Evolutionary conservation across 1,140 invertebrate genomes (phyloP), one percentile per base, ranked within the genome.

Genomic region (Leptonema lineaticorne): DNA sequence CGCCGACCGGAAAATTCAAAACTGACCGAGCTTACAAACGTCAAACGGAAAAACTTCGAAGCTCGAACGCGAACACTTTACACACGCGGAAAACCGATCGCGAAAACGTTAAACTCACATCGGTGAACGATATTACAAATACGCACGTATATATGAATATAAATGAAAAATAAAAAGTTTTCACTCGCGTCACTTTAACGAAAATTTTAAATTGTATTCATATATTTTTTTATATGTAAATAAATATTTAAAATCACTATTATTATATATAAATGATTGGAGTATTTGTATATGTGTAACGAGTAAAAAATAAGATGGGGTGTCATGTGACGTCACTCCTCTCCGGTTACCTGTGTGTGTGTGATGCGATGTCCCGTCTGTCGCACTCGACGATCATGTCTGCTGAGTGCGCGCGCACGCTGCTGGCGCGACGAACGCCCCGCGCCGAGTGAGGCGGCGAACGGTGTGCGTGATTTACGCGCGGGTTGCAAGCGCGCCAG

Each of bases 331-430:
- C 50, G 50, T 53, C 50, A 26, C 22, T 4, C 20, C 50, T 9
- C 3, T 1, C n/a, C 50, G 50, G 50, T 37, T 62, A 62, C 59
- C 59, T 62, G 59, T 53, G 18, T 53, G 18, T 18, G 50, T 53
- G 50, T 53, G 50, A 2, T 9, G 58, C 41, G 48, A 69, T 53
- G 37, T 33, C 62, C 62, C 67, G 41, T 30, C 71, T 41, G 65
- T 72, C 71, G 59, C 64, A 72, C 63, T 73, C 71, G 56, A 73
- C 71, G 53, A 73, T 73, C 71, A 73, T 73, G 50, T 50, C 60
- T 7, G 64, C 53, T 62, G 46, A 30, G 30, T 75, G 78, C 77
- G 75, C 74, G 76, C 74, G 77, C 80, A 14, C 77, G 78, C 78
- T 78, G 78, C 80, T 78, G 78, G 77, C 79, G 80, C 53, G 48